phyloP scores from a whole-genome alignment of 2,113 vertebrate species.

The Cyrtonyx montezumae region DNA sequence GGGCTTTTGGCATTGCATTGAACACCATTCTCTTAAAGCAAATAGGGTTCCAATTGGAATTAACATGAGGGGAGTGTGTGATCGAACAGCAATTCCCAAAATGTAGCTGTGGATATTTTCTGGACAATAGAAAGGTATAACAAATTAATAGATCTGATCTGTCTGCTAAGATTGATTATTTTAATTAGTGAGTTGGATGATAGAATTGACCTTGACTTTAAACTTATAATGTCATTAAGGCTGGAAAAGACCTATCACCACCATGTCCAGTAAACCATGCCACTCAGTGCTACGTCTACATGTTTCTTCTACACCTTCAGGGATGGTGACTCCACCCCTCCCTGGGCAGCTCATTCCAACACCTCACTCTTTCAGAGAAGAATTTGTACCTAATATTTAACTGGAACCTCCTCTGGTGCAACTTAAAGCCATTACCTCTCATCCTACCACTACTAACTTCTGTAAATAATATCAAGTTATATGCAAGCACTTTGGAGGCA shows the following conservation, averaged over 20 bases:
- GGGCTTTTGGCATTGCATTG: not conserved
- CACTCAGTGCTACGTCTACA: too few relatives aligned
- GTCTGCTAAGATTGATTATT: not conserved
- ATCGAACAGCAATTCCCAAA: not conserved
- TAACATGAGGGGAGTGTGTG: not conserved
- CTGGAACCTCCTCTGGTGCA: too few relatives aligned
- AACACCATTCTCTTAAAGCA: not conserved
- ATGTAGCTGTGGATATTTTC: not conserved
- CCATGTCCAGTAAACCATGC: too few relatives aligned
- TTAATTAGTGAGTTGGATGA: not conserved
- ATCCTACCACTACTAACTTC: too few relatives aligned
- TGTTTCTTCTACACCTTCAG: too few relatives aligned
- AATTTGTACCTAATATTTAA: too few relatives aligned
- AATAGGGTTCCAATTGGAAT: not conserved
- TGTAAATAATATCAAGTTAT: not conserved
- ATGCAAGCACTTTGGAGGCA: not conserved
- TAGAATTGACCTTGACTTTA: not conserved
- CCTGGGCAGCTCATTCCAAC: too few relatives aligned
- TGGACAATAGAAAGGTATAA: not conserved
- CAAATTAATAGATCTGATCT: not conserved
- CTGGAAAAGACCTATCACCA: too few relatives aligned
- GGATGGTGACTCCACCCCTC: too few relatives aligned
- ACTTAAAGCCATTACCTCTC: too few relatives aligned
- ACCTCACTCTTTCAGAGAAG: too few relatives aligned
- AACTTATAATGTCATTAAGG: not conserved